These are phyloP conservation scores for Heteromormyrus szaboi DNA, from an alignment of 2,797 vertebrate genomes.

Conservation along the genomic window DNA sequence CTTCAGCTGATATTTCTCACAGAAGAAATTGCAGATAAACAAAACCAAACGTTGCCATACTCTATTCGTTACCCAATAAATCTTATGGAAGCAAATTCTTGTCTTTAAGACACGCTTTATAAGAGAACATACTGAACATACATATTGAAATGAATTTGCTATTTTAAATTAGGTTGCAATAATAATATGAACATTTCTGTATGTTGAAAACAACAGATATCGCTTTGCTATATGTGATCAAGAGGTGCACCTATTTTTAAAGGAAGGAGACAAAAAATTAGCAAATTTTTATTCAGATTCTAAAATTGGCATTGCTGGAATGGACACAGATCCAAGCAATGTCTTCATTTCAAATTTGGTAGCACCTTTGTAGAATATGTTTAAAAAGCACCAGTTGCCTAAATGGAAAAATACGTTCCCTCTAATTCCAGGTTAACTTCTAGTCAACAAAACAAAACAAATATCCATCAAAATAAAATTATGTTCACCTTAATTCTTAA, in stretches of 20 bases:
- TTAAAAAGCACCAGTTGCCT: constrained; percentile 18
- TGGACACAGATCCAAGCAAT: not conserved
- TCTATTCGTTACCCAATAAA: not conserved
- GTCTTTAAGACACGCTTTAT: not conserved
- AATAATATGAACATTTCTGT: not conserved
- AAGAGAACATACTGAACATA: not conserved
- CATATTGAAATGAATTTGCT: not conserved
- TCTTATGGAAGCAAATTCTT: not conserved
- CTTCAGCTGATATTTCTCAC: not conserved
- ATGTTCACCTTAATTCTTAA: not conserved
- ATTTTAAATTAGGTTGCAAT: not conserved
- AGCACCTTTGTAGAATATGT: constrained; percentile 24
- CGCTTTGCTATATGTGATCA: not conserved
- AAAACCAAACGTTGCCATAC: not conserved
- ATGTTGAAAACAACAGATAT: not conserved
- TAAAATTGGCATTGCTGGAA: not conserved
- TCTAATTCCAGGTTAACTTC: not conserved
- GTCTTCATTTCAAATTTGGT: not conserved
- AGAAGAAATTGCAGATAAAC: not conserved
- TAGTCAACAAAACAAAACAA: constrained; percentile 6
- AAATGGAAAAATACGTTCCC: constrained; percentile 2
- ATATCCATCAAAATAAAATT: constrained; percentile 3
- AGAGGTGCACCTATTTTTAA: not conserved
- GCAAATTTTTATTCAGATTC: constrained; percentile 11
- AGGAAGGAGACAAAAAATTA: not conserved